Base-by-base conservation (phyloP, 2,888 invertebrate species). In the Leucophenga maculata region DNA sequence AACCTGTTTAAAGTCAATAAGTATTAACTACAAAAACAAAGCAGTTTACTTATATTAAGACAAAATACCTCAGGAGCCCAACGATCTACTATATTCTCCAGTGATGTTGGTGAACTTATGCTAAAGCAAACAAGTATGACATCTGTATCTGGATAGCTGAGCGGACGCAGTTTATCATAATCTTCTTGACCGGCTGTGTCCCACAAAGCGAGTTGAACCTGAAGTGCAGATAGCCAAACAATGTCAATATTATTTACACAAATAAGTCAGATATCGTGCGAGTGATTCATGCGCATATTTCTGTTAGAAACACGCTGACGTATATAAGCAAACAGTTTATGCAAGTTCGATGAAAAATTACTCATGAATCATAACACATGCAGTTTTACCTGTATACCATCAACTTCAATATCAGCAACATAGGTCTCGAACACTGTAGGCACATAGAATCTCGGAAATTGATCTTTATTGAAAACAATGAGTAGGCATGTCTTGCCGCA, bases 361-460 rank as follows among this genome's bases (percentile, higher is more conserved):
- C 18, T 50, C 50, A 50, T 50, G n/a, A n/a, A n/a, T n/a, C n/a
- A n/a, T n/a, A n/a, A n/a, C n/a, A n/a, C n/a, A n/a, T n/a, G n/a
- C n/a, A n/a, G n/a, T n/a, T n/a, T 77, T 85, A 88, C 88, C 86
- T 95, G 97, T 90, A 97, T 97, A 84, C 96, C 94, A 89, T 99
- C 98, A 75, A 99, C 97, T 91, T 98, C 97, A 86, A 99, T 97
- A 90, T 99, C 98, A 85, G 98, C 98, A 87, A 99, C 98, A 93
- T 99, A 99, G 90, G 98, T 99, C 90, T 99, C 99, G 91, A 99
- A 99, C 82, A 99, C 98, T 86, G 99, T 99, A 86, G 99, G 99
- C 90, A 99, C 98, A 90, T 98, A 99, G 82, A 98, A 97, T 92
- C 98, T 97, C 84, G 99, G 99, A 92, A 98, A 98, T 90, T 98